phyloP scores from a whole-genome alignment of 1,140 invertebrate species.

The Danaus plexippus region DNA sequence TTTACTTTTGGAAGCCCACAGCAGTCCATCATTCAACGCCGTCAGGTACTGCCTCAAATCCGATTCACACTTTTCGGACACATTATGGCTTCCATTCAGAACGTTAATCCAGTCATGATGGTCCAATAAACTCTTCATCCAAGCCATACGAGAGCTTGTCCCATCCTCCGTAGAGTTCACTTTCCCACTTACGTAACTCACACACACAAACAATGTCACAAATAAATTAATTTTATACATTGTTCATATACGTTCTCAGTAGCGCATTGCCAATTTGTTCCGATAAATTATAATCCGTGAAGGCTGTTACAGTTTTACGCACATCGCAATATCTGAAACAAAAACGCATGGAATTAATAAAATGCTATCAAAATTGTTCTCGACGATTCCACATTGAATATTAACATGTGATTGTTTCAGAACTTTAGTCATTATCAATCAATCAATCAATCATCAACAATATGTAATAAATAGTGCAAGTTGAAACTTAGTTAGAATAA shows the following conservation, averaged over 20 bases:
- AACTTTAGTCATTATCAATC: too few relatives aligned
- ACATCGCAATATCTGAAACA: conserved; percentile 25
- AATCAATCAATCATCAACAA: too few relatives aligned
- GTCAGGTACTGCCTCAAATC: conserved; percentile 74
- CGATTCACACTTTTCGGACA: conserved; percentile 65
- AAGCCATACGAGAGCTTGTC: conserved; percentile 70
- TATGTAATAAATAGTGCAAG: too few relatives aligned
- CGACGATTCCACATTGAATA: too few relatives aligned
- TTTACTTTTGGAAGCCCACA: conserved; percentile 83
- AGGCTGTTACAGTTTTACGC: conserved; percentile 20
- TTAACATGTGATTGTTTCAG: too few relatives aligned
- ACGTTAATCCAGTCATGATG: conserved; percentile 75
- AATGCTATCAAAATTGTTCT: conserved; percentile 1
- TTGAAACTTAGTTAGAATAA: too few relatives aligned
- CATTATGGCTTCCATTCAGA: conserved; percentile 56
- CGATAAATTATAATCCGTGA: conserved; percentile 20
- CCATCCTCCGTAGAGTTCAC: conserved; percentile 38
- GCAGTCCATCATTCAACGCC: conserved; percentile 72
- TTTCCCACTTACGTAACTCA: conserved; percentile 55
- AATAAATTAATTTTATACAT: conserved; percentile 40
- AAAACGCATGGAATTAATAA: conserved; percentile 1
- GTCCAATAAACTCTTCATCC: conserved; percentile 76
- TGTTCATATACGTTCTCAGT: conserved; percentile 11
- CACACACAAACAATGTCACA: conserved; percentile 46
- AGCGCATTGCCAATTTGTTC: conserved; percentile 19